A percentile compares a stretch with the other conserved stretches of the same genome.
Conservation (phyloP, 1,140 invertebrate genomes). For the Muscidifurax raptorellus region DNA sequence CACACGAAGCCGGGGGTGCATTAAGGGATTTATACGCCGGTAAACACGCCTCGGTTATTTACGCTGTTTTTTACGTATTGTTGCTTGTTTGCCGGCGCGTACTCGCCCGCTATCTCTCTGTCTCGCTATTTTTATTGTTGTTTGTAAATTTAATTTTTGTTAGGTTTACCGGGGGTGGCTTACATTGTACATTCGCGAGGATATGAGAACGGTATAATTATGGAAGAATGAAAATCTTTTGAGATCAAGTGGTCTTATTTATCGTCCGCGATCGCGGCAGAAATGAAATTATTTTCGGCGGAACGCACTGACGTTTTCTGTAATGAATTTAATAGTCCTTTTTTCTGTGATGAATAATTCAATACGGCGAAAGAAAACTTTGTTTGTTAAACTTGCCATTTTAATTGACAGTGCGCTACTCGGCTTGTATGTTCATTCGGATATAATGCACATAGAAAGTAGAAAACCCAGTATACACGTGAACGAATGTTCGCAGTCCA, state of each 20-base stretch:
- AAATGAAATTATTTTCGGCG: background rate
- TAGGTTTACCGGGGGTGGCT: background rate
- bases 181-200: background rate
- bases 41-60: slow-evolving; percentile 51
- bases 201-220: slow-evolving; percentile 3
- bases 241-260: background rate
- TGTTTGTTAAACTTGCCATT: background rate
- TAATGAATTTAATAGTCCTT: background rate
- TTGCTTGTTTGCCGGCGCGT: background rate
- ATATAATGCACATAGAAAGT: background rate
- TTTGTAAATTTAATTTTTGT: slow-evolving; percentile 39
- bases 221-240: background rate
- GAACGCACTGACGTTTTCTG: background rate
- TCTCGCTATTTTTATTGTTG: background rate
- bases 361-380: background rate
- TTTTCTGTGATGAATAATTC: background rate
- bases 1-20: slow-evolving; percentile 35
- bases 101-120: background rate
- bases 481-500: background rate
- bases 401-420: background rate
- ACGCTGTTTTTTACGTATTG: slow-evolving; percentile 41
- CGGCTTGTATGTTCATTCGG: background rate
- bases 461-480: background rate
- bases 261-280: background rate
- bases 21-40: slow-evolving; percentile 52